phyloP scores from a whole-genome alignment of 2,113 vertebrate species.

The Pelvicachromis taeniatus region DNA sequence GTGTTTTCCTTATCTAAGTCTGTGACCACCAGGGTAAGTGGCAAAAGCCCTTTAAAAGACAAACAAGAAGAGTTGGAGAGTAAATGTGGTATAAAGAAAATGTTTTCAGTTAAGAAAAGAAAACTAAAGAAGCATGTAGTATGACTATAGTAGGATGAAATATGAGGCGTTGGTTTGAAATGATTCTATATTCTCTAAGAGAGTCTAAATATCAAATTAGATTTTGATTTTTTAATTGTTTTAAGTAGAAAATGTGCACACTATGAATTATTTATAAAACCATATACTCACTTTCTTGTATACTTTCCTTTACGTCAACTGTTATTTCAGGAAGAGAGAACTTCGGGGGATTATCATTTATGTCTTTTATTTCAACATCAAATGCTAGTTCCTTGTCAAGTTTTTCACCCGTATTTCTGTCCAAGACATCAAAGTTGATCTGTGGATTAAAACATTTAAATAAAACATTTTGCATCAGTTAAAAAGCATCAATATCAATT shows the following conservation, averaged over 20 bases:
- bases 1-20: conserved; percentile 52
- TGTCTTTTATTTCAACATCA: conserved; percentile 72
- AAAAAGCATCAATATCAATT: background rate
- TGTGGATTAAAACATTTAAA: conserved; percentile 17
- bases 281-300: conserved; percentile 7
- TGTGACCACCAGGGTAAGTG: background rate
- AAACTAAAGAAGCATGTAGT: background rate
- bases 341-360: conserved; percentile 78
- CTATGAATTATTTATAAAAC: background rate
- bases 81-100: background rate
- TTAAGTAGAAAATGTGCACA: background rate
- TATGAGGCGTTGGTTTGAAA: background rate
- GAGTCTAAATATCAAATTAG: background rate
- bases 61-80: background rate
- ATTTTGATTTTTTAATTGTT: background rate
- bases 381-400: conserved; percentile 75
- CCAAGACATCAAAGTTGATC: conserved; percentile 72
- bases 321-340: conserved; percentile 4
- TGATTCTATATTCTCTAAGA: background rate
- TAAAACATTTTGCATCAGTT: background rate
- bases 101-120: background rate
- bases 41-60: conserved; percentile 21
- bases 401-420: accelerated
- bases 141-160: background rate
- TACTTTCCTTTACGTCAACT: conserved; percentile 54